These are phyloP conservation scores for Muscicapa striata DNA, from an alignment of 2,797 vertebrate genomes.

Conservation along the genomic window DNA sequence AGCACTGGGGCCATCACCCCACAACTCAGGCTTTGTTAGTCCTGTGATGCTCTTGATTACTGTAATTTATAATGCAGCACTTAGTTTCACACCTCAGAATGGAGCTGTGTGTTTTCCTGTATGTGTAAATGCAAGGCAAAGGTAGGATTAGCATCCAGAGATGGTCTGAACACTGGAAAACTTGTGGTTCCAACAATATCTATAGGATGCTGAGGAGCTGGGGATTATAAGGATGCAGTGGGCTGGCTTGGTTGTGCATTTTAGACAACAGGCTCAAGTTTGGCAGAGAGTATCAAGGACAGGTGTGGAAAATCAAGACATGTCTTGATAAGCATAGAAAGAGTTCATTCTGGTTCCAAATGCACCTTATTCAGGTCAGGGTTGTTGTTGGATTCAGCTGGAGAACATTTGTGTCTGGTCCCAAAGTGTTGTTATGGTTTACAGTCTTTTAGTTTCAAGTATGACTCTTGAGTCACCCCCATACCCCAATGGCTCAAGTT, in stretches of 20 bases:
- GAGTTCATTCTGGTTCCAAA: background rate
- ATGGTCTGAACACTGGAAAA: background rate
- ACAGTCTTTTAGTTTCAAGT: background rate
- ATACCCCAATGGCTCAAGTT: background rate
- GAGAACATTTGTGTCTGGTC: background rate
- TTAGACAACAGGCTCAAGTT: background rate
- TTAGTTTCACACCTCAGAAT: background rate
- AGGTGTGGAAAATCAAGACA: background rate
- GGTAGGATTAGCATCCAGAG: background rate
- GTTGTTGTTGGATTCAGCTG: background rate
- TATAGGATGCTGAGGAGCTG: background rate
- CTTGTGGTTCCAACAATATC: background rate
- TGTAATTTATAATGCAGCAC: background rate
- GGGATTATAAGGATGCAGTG: background rate
- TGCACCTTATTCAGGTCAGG: background rate
- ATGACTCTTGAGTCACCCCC: background rate
- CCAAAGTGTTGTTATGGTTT: background rate
- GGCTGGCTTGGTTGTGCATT: background rate
- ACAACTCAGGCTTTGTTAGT: background rate
- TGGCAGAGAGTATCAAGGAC: background rate
- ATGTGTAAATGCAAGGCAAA: background rate
- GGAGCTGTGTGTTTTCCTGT: background rate
- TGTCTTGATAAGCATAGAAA: background rate
- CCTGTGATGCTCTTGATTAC: background rate
- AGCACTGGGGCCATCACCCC: background rate